Evolutionary conservation across 2,888 invertebrate genomes (phyloP).

Genomic region (Tiliacea citrago): DNA sequence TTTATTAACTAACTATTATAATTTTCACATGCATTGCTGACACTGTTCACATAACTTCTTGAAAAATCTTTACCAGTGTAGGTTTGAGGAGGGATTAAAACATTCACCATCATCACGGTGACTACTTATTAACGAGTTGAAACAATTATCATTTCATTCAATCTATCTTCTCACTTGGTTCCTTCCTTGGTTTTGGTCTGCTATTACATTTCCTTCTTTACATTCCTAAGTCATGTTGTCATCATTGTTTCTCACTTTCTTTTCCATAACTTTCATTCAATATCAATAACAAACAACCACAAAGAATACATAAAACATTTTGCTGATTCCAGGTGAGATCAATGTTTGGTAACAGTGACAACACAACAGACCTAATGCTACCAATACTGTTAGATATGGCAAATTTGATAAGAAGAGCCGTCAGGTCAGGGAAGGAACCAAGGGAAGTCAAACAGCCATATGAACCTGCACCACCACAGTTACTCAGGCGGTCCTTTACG

Average conservation of each 20-base stretch:
- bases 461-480: slow-evolving; percentile 75
- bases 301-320: slow-evolving; percentile 55
- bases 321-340: slow-evolving; percentile 89
- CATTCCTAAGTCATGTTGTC: slow-evolving; percentile 20
- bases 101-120: neutral
- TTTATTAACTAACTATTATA: slow-evolving; percentile 2
- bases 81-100: neutral
- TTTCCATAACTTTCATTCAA: slow-evolving; percentile 15
- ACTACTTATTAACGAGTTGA: neutral
- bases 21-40: slow-evolving; percentile 10
- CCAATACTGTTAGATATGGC: slow-evolving; percentile 92
- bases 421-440: slow-evolving; percentile 82
- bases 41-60: neutral
- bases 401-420: slow-evolving; percentile 90
- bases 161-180: slow-evolving; percentile 46
- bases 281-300: slow-evolving; percentile 11
- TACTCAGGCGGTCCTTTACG: slow-evolving; percentile 82
- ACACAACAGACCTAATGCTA: slow-evolving; percentile 90
- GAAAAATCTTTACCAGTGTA: neutral
- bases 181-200: slow-evolving; percentile 50
- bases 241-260: slow-evolving; percentile 14
- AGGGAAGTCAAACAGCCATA: slow-evolving; percentile 76
- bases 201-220: slow-evolving; percentile 4
- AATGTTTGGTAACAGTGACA: slow-evolving; percentile 90
- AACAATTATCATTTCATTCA: neutral